Percentiles rank a stretch among this genome's conserved stretches.
Conservation (phyloP, 2,797 vertebrate genomes). For the Sciaenops ocellatus region DNA sequence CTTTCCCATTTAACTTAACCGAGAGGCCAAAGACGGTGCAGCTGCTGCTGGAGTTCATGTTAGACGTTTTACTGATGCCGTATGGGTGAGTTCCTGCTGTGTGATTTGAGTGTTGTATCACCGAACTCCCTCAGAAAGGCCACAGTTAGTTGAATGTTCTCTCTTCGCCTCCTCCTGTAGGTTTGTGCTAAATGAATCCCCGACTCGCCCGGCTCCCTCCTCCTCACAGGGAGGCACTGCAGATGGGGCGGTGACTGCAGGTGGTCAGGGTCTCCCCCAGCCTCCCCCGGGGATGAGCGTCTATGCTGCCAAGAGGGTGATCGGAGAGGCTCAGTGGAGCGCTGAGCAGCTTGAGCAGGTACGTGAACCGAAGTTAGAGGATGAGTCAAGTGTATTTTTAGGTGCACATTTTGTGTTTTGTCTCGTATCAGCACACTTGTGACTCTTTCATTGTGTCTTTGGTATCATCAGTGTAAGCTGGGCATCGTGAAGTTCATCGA, state of each 20-base stretch:
- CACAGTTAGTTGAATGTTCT: not conserved
- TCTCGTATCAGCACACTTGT: not conserved
- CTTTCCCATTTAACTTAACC: conserved; percentile 93
- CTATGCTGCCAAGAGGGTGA: conserved; percentile 95
- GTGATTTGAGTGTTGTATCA: not conserved
- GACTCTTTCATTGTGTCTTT: conserved; percentile 14
- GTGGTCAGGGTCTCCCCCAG: conserved; percentile 91
- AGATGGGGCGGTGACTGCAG: conserved; percentile 72
- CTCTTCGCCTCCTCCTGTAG: conserved; percentile 72
- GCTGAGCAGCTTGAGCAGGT: conserved; percentile 98
- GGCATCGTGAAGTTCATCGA: conserved; percentile 99
- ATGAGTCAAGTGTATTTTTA: not conserved
- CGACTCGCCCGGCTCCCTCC: conserved; percentile 90
- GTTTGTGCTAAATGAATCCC: conserved; percentile 96
- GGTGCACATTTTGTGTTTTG: not conserved
- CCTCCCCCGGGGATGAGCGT: conserved; percentile 98
- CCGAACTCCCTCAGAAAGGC: not conserved
- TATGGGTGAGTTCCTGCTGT: conserved; percentile 89
- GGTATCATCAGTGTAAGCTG: conserved; percentile 91
- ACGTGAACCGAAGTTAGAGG: conserved; percentile 25
- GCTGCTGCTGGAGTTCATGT: conserved; percentile 97
- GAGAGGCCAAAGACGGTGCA: conserved; percentile 99
- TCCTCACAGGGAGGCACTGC: conserved; percentile 87
- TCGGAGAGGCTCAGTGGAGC: conserved; percentile 96
- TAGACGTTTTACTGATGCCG: conserved; percentile 99